Conservation (phyloP, 64 coral and sea anemone genomes). For the Pocillopora damicornis region DNA sequence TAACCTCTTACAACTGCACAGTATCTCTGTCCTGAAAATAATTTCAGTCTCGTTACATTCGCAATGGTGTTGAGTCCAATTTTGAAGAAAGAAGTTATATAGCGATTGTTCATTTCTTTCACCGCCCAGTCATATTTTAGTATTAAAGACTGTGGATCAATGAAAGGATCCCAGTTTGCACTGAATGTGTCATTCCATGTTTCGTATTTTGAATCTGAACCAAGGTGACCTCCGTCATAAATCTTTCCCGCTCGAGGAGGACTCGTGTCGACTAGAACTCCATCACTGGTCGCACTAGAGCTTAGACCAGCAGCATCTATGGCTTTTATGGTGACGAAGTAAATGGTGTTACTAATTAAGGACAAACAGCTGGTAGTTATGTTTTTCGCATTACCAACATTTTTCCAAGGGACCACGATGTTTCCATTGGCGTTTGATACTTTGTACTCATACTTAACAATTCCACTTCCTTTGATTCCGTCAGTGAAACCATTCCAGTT, state of each 20-base stretch:
- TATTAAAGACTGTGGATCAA: constrained; percentile 66
- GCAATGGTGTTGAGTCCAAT: constrained; percentile 35
- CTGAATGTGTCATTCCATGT: constrained; percentile 76
- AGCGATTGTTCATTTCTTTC: constrained; percentile 29
- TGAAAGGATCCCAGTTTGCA: constrained; percentile 69
- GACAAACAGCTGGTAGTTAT: too few species aligned
- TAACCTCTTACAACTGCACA: constrained; percentile 86
- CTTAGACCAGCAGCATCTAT: too few species aligned
- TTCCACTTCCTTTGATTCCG: constrained; percentile 77
- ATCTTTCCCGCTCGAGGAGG: constrained; percentile 52
- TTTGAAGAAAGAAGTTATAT: constrained; percentile 54
- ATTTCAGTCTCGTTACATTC: constrained; percentile 43
- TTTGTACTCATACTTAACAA: constrained; percentile 68
- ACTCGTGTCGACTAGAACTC: constrained; percentile 44
- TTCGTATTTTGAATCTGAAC: constrained; percentile 45
- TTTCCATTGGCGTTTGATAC: not conserved
- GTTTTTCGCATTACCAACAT: too few species aligned
- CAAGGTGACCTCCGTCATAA: constrained; percentile 47
- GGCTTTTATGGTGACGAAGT: too few species aligned
- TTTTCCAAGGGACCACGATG: not conserved
- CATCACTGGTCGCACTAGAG: constrained; percentile 11
- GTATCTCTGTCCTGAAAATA: constrained; percentile 65
- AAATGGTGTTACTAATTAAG: too few species aligned
- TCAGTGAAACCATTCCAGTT: constrained; percentile 92
- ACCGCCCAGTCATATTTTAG: constrained; percentile 65